Conservation (phyloP, 2,113 vertebrate species). For the Athene noctua region DNA sequence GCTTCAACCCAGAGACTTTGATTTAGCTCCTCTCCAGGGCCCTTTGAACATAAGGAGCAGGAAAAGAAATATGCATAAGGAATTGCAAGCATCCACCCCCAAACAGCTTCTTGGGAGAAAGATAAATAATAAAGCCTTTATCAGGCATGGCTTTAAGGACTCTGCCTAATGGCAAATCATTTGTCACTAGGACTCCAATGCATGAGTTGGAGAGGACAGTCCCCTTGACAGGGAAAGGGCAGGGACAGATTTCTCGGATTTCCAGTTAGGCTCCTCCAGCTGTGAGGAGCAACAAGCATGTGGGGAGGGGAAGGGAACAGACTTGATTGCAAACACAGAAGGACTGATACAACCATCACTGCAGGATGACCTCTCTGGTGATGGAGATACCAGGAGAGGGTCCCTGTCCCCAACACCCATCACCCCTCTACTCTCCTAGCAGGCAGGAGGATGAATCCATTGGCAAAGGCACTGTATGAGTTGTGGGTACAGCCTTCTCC, state of each 20-base stretch:
- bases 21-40: neutral
- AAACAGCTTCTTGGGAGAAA: neutral
- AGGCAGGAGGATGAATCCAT: neutral
- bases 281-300: neutral
- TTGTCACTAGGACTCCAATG: neutral
- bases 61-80: neutral
- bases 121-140: neutral
- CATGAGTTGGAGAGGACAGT: fast-evolving
- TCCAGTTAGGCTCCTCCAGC: neutral
- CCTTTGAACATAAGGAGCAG: neutral
- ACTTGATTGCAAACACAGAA: neutral
- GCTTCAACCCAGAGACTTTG: neutral
- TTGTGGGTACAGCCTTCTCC: neutral
- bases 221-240: neutral
- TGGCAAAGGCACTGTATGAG: neutral
- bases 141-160: neutral
- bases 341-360: fast-evolving
- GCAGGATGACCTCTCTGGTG: neutral
- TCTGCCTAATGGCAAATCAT: neutral
- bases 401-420: neutral
- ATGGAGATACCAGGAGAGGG: neutral
- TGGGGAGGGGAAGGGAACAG: neutral
- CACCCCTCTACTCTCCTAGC: neutral
- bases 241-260: neutral
- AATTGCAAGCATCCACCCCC: neutral